These are phyloP conservation scores for Lethrus apterus DNA, from an alignment of 1,140 invertebrate genomes.

Conservation along the genomic window DNA sequence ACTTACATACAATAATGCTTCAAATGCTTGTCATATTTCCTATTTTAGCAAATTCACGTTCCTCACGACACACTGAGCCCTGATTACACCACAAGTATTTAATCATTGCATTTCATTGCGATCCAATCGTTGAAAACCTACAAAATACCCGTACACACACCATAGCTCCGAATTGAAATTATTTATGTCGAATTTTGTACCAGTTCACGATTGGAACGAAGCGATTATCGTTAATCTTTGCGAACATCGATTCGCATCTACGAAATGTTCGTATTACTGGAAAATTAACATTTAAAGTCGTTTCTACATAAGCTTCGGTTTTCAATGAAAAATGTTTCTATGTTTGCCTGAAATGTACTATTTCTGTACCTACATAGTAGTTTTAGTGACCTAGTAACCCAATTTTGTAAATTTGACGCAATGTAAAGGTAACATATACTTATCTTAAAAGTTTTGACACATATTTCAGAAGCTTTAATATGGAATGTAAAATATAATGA, in stretches of 20 bases:
- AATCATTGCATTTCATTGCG: background rate
- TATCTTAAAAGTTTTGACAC: no score
- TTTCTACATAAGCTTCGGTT: no score
- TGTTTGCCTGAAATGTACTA: background rate
- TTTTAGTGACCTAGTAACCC: conserved; percentile 6
- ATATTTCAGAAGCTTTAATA: no score
- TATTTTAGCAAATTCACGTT: no score
- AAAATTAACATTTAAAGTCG: no score
- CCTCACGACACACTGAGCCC: background rate
- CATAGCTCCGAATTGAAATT: conserved; percentile 5
- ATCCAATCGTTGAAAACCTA: background rate
- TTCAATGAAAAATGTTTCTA: conserved; percentile 9
- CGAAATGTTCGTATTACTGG: no score
- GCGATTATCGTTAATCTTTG: conserved; percentile 6
- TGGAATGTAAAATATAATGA: no score
- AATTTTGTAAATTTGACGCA: no score
- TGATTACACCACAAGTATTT: background rate
- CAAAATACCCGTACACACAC: conserved; percentile 1
- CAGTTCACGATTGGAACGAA: conserved; percentile 10
- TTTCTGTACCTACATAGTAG: background rate
- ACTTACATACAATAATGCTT: conserved; percentile 10
- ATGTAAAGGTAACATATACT: no score
- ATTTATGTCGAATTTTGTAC: conserved; percentile 5
- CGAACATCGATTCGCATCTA: no score
- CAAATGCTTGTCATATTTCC: conserved; percentile 5